These are phyloP conservation scores for Holocentrus rufus DNA, from an alignment of 2,797 vertebrate species.

Conservation along the genomic window DNA sequence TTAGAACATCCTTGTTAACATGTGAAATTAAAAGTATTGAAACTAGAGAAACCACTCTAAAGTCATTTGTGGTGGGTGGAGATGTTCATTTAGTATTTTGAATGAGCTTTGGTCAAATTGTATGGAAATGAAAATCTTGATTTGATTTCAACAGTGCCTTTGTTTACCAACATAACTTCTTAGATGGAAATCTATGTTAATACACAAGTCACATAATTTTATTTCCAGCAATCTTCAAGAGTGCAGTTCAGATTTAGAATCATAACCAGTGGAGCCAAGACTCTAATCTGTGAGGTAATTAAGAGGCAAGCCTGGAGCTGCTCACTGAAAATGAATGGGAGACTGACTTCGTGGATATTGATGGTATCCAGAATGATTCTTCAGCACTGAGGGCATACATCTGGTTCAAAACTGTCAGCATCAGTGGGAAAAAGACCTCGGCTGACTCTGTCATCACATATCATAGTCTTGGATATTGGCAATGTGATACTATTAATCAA, in stretches of 20 bases:
- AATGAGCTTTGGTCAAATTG: background rate
- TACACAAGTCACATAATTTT: conserved; percentile 16
- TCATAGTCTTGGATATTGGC: no score
- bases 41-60: conserved; percentile 10
- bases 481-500: no score
- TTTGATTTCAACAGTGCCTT: conserved; percentile 37
- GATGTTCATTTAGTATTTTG: conserved; percentile 26
- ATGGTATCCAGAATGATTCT: no score
- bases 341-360: background rate
- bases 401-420: background rate
- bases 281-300: conserved; percentile 18
- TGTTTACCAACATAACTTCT: background rate
- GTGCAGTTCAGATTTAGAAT: no score
- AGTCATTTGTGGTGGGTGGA: background rate
- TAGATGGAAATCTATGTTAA: conserved; percentile 3
- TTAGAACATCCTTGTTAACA: no score
- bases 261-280: background rate
- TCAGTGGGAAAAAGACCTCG: no score
- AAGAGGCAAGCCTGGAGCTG: conserved; percentile 5
- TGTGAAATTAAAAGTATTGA: no score
- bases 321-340: conserved; percentile 2
- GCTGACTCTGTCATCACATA: no score
- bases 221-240: conserved; percentile 1
- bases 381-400: background rate
- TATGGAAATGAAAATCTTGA: background rate